These are phyloP conservation scores for Zosterops japonicus DNA, from an alignment of 2,113 vertebrate genomes.

Conservation along the genomic window DNA sequence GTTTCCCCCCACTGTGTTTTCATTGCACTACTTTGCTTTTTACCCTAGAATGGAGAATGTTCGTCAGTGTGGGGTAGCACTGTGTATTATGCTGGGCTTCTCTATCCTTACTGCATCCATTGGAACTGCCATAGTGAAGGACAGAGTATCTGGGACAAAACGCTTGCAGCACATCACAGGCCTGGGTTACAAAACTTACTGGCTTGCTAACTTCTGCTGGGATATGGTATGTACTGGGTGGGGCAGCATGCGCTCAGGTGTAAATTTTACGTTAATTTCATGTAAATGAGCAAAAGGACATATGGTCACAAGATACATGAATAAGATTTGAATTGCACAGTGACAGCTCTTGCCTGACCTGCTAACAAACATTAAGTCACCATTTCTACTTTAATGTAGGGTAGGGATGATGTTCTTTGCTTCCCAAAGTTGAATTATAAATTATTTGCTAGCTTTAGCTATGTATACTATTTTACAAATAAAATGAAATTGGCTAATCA, in stretches of 20 bases:
- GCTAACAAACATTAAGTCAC: not conserved
- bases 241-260: not conserved
- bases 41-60: conserved; percentile 74
- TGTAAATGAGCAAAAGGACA: not conserved
- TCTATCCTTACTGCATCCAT: conserved; percentile 69
- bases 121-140: conserved; percentile 62
- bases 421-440: not conserved
- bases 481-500: not conserved
- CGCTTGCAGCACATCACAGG: conserved; percentile 74
- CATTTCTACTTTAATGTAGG: not conserved
- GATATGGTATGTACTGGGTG: conserved; percentile 71
- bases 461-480: not conserved
- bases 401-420: not conserved
- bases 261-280: not conserved
- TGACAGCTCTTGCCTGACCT: not conserved
- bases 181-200: conserved; percentile 71
- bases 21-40: not conserved
- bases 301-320: not conserved
- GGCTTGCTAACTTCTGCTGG: conserved; percentile 72
- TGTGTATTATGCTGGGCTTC: conserved; percentile 77
- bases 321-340: not conserved
- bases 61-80: conserved; percentile 74
- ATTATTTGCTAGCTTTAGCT: not conserved
- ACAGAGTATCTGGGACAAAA: conserved; percentile 69
- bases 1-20: not conserved